These are phyloP conservation scores for Mus pahari DNA, from an alignment of 2,113 vertebrate species.

Conservation along the genomic window DNA sequence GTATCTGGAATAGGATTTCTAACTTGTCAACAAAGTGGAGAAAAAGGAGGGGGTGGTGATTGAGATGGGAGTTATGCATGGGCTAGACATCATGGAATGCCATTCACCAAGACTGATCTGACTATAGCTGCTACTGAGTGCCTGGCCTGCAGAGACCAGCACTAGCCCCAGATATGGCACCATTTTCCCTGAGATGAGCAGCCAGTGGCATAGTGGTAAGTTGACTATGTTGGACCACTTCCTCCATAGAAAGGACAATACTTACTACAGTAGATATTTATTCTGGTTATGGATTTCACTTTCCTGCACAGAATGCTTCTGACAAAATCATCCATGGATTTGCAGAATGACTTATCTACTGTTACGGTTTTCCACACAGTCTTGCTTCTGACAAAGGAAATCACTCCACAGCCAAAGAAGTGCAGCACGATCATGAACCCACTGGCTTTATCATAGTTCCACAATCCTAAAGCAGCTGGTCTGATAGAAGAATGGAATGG, in stretches of 20 bases:
- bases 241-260: not conserved
- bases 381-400: not conserved
- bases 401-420: not conserved
- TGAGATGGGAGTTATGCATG: not conserved
- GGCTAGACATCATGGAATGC: not conserved
- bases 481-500: not conserved
- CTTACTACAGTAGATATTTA: not conserved
- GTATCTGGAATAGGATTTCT: not conserved
- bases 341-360: not conserved
- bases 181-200: not conserved
- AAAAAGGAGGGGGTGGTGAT: not conserved
- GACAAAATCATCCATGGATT: not conserved
- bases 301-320: not conserved
- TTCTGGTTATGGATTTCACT: not conserved
- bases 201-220: not conserved
- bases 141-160: not conserved
- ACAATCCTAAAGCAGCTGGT: not conserved
- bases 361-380: not conserved
- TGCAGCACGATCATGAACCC: not conserved
- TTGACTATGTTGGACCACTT: not conserved
- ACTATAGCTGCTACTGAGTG: not conserved
- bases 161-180: not conserved
- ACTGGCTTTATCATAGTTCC: not conserved
- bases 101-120: not conserved
- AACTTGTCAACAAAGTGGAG: not conserved